Conservation (phyloP, 2,888 invertebrate species). For the Eretmocerus hayati region DNA sequence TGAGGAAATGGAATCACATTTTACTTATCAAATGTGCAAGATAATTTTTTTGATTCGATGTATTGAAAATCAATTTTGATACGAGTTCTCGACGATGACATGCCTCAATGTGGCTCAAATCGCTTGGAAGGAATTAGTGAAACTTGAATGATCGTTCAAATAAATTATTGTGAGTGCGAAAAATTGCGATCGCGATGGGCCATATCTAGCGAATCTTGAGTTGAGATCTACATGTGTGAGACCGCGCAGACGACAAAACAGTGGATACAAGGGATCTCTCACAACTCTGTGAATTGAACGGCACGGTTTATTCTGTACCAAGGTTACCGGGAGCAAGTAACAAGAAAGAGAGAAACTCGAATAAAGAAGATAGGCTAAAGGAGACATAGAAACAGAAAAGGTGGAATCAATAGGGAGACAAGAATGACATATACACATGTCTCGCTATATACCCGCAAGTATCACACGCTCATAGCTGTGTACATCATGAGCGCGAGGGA, state of each 20-base stretch:
- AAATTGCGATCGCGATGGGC: too few relatives aligned
- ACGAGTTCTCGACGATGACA: too few relatives aligned
- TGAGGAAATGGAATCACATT: too few relatives aligned
- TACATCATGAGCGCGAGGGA: slow-evolving; percentile 5
- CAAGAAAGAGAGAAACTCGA: slow-evolving; percentile 22
- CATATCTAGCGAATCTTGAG: too few relatives aligned
- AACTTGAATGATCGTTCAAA: too few relatives aligned
- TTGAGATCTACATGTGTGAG: too few relatives aligned
- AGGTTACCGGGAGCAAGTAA: slow-evolving; percentile 40
- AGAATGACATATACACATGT: slow-evolving; percentile 7
- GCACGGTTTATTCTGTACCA: slow-evolving; percentile 45
- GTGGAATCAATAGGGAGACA: slow-evolving; percentile 21
- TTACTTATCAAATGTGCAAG: too few relatives aligned
- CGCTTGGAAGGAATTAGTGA: too few relatives aligned
- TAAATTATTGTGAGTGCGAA: too few relatives aligned
- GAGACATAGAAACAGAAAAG: slow-evolving; percentile 5
- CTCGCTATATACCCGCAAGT: not conserved
- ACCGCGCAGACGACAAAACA: slow-evolving; percentile 21
- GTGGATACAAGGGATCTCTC: slow-evolving; percentile 40
- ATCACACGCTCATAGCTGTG: slow-evolving; percentile 10
- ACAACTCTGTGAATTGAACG: slow-evolving; percentile 47
- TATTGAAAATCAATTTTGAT: too few relatives aligned
- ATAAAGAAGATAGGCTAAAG: not conserved
- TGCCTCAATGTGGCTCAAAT: too few relatives aligned
- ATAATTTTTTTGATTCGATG: too few relatives aligned